Evolutionary conservation across 2,888 invertebrate species (phyloP), one percentile per base, ranked within the genome.

Genomic region (Standfussiana lucernea): DNA sequence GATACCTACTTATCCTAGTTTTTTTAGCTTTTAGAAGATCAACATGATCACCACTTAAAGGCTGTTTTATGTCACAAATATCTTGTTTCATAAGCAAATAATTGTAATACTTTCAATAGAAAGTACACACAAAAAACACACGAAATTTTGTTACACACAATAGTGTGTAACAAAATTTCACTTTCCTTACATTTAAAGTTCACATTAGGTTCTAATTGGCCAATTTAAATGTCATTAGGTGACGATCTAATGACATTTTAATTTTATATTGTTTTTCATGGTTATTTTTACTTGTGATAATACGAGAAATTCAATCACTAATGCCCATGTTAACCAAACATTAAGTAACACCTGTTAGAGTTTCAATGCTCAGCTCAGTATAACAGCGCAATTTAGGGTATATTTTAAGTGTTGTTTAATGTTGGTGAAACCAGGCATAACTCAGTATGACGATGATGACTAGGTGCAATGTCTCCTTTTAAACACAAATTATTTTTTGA

Each of bases 161-260:
- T 37, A 37, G 13, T 62, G 13, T 13, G 37, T 24, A 24, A 62
- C 5, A 13, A 37, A 62, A 37, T 40, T 75, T 61, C 18, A 37
- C 24, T 59, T 28, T 21, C 0, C 32, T 45, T 24, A 78, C 35
- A 64, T 71, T 47, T 15, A 21, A 53, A 45, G 2, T 64, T 42
- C 1, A 10, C 28, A 80, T 42, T 50, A 61, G n/a, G 13, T 6
- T 47, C 21, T 28, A 66, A 40, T 69, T 65, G 50, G 10, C 42
- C 56, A 77, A 69, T 77, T 37, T 18, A 70, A 69, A 59, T 35
- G n/a, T 8, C 50, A 77, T 77, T 82, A 18, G 7, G 5, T 65
- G 32, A 50, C 21, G 40, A 32, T 4, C 35, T 42, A 59, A 77
- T 82, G n/a, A 59, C 15, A 69, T 82, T 77, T 71, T 56, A 47